Conservation (phyloP, 64 coral and sea anemone species). For the Actinia tenebrosa region DNA sequence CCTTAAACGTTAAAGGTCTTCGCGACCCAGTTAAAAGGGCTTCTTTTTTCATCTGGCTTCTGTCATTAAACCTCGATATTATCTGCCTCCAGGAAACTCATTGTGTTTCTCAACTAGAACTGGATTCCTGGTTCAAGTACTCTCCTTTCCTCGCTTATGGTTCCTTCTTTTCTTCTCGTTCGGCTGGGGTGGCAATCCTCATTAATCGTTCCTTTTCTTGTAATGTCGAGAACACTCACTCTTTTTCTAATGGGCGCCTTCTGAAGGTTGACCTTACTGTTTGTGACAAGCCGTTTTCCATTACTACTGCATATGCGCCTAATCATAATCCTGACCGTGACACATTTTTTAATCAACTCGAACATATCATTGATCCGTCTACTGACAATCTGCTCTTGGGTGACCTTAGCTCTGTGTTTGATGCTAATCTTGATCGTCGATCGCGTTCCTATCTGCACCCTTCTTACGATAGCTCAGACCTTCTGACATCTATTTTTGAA, state of each 20-base stretch:
- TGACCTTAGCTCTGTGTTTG: constrained; percentile 39
- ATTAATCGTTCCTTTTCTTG: not conserved
- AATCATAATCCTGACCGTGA: not conserved
- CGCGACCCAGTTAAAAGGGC: not conserved
- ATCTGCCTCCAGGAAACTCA: constrained; percentile 53
- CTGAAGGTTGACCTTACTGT: not conserved
- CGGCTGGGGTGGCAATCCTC: not conserved
- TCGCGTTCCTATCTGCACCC: not conserved
- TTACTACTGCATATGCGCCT: not conserved
- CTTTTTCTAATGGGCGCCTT: not conserved
- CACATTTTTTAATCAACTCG: not conserved
- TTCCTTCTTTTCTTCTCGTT: not conserved
- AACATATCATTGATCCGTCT: not conserved
- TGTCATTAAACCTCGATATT: not conserved
- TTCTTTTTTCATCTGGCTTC: constrained; percentile 24
- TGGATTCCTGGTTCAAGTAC: not conserved
- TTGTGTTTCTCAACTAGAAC: not conserved
- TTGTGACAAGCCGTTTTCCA: not conserved
- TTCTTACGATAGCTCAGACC: not conserved
- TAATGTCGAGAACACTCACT: not conserved
- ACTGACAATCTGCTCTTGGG: not conserved
- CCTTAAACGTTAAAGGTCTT: constrained; percentile 34
- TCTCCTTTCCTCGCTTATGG: not conserved
- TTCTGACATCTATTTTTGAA: not conserved
- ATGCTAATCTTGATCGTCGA: not conserved